Evolutionary conservation across 37 sponge, comb jelly and placozoan species (phyloP), one percentile per base, ranked within the genome.

Genomic region (Ianthella basta): DNA sequence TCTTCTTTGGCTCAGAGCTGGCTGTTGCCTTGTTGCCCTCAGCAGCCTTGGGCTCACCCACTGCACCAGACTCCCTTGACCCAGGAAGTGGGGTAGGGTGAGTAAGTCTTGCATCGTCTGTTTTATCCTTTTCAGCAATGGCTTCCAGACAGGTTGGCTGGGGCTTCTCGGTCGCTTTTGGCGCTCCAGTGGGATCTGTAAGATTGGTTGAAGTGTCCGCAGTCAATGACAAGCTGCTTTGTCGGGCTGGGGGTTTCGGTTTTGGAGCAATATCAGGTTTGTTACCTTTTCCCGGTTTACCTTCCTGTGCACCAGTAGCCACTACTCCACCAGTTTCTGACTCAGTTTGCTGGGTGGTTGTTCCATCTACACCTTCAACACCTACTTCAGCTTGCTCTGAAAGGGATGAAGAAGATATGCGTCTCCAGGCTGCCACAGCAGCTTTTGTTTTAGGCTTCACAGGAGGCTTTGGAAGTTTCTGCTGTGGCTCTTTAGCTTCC

Each of bases 401-500:
- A 36, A 70, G 25, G 50, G 50, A 44, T 8, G 50, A 44, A 8
- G 50, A 10, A 10, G 50, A 44, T 44, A 44, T 10, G 6, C 50
- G 50, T 8, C 8, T 44, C 50, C 50, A 44, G 50, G 50, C 50
- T 10, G 3, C 50, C 8, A 44, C 50, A 44, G 50, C 14, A 50
- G n/a, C 20, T 16, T 68, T 41, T 25, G 86, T 80, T 79, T 80
- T 85, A 23, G 82, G 70, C 30, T 60, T 35, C 29, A 65, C 33
- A 33, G 86, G 75, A 4, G 81, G 36, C n/a, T 19, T 34, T 36
- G 66, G 55, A 55, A 29, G 54, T 53, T 87, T 82, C 74, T 65
- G 18, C 33, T 77, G 10, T 55, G 70, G 60, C 37, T 63, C 74
- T n/a, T 19, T 35, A 20, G 74, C 0, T 16, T 21, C 27, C 32